Evolutionary conservation across 2,797 vertebrate species (phyloP).

Genomic region (Notamacropus eugenii): DNA sequence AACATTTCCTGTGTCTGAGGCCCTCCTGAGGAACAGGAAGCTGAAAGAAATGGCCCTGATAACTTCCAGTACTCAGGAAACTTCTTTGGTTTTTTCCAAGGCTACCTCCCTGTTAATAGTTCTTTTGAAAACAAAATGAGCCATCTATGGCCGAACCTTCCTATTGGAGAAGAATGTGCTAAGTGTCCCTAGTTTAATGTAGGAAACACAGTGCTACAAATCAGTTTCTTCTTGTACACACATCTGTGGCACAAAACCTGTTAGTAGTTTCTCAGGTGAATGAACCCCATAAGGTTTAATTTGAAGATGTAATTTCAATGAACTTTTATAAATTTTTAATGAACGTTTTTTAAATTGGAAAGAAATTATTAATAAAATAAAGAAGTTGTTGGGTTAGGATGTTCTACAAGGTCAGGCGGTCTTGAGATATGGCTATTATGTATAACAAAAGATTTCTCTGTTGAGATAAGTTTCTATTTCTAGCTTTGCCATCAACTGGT

Average conservation of each 20-base stretch:
- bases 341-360: not conserved
- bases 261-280: not conserved
- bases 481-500: not conserved
- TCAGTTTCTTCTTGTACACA: not conserved
- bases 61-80: slow-evolving; percentile 42
- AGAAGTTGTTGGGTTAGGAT: not conserved
- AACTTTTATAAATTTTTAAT: not conserved
- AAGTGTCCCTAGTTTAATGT: not conserved
- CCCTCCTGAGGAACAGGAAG: slow-evolving; percentile 82
- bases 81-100: not conserved
- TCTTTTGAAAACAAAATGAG: not conserved
- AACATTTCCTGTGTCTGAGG: slow-evolving; percentile 78
- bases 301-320: not conserved
- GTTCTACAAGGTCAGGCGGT: not conserved
- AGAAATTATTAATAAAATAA: not conserved
- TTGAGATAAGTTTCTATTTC: not conserved
- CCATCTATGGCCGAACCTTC: not conserved
- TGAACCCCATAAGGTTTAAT: not conserved
- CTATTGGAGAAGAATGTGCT: not conserved
- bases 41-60: slow-evolving; percentile 69
- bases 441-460: not conserved
- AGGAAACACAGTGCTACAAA: not conserved
- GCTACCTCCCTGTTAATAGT: not conserved
- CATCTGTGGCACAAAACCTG: not conserved
- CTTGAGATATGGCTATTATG: not conserved